These are phyloP conservation scores for Muscicapa comitata DNA, from an alignment of 2,797 vertebrate species.

Conservation along the genomic window DNA sequence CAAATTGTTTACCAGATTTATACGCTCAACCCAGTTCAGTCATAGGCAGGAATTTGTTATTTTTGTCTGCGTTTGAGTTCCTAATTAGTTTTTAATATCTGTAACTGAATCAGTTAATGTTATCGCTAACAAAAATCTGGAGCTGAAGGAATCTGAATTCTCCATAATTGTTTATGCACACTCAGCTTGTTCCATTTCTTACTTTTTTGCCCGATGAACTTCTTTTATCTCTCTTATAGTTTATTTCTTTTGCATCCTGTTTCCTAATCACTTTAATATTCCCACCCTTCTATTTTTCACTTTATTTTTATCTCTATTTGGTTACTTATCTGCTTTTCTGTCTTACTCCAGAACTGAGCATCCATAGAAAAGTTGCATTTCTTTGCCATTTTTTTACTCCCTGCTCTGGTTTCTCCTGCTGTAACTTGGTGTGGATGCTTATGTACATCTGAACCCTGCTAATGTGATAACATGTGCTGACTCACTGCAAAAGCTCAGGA, in stretches of 20 bases:
- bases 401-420: not conserved
- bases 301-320: not conserved
- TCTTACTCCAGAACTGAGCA: not conserved
- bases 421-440: not conserved
- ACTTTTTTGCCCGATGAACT: not conserved
- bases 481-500: not conserved
- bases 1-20: not conserved
- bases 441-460: not conserved
- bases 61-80: not conserved
- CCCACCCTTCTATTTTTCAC: not conserved
- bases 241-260: not conserved
- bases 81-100: not conserved
- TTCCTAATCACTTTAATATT: not conserved
- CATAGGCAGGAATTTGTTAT: not conserved
- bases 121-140: not conserved
- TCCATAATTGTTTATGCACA: not conserved
- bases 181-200: not conserved
- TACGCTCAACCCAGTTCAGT: not conserved
- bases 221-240: not conserved
- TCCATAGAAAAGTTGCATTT: not conserved
- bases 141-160: not conserved
- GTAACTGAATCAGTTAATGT: not conserved
- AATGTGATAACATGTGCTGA: not conserved
- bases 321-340: not conserved
- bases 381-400: not conserved